These are phyloP conservation scores for Xenopus tropicalis DNA, from an alignment of 2,113 vertebrate genomes.

Conservation along the genomic window UCB_Xtro_10.0 CM004448.2:47600501-47601000, in stretches of 20 bases:
- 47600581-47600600: constrained; percentile 36
- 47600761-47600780: constrained; percentile 30
- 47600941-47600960: constrained; percentile 16
- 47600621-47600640: constrained; percentile 41
- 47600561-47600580: constrained; percentile 34
- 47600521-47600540: constrained; percentile 45
- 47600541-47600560: constrained; percentile 46
- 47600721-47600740: constrained; percentile 36
- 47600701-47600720: constrained; percentile 32
- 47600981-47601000: constrained; percentile 42
- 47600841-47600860: constrained; percentile 7
- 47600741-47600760: constrained; percentile 21
- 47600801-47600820: constrained; percentile 37
- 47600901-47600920: constrained; percentile 34
- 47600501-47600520: constrained; percentile 38
- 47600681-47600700: constrained; percentile 28
- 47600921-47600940: constrained; percentile 45
- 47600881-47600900: constrained; percentile 26
- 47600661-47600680: constrained; percentile 42
- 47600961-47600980: constrained; percentile 49
- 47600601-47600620: constrained; percentile 29
- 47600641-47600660: constrained; percentile 46
- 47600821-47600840: constrained; percentile 7
- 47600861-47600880: constrained; percentile 5
- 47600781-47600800: constrained; percentile 38